A percentile compares a stretch with the other conserved stretches of the same genome.
Evolutionary conservation across 2,113 vertebrate genomes (phyloP).

Genomic region (Bubo bubo): DNA sequence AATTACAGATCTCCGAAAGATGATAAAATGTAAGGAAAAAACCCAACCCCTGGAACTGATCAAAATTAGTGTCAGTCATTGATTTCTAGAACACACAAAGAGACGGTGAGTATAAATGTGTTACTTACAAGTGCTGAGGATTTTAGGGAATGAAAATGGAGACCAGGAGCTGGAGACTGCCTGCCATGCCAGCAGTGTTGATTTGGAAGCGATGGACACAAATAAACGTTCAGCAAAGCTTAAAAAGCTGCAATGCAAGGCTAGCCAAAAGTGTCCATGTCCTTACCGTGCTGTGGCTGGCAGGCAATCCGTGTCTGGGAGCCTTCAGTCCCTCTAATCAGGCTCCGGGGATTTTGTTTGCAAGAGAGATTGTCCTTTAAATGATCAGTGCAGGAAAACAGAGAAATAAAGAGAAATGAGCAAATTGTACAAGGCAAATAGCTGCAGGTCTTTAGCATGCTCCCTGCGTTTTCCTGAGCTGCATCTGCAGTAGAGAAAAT

Average conservation of each 20-base stretch:
- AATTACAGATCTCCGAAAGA: conserved; percentile 2
- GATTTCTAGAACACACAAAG: conserved; percentile 52
- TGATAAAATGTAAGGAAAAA: conserved; percentile 30
- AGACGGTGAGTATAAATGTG: conserved; percentile 54
- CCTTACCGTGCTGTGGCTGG: conserved; percentile 77
- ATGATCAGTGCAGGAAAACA: conserved; percentile 69
- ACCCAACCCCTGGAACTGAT: neutral
- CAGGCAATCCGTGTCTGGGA: conserved; percentile 75
- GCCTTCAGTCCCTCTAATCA: conserved; percentile 71
- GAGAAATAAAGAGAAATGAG: conserved; percentile 63
- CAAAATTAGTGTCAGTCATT: conserved; percentile 51
- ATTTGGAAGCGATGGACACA: conserved; percentile 74
- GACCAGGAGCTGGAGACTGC: conserved; percentile 68
- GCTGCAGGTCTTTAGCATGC: conserved; percentile 78
- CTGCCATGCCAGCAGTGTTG: conserved; percentile 77
- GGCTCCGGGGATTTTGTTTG: conserved; percentile 73
- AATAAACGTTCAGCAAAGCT: conserved; percentile 67
- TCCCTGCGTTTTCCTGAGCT: conserved; percentile 76
- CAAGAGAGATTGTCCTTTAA: conserved; percentile 71
- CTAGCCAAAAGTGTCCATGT: conserved; percentile 63
- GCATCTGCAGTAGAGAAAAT: conserved; percentile 81
- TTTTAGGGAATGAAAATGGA: conserved; percentile 79
- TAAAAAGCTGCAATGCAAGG: conserved; percentile 55
- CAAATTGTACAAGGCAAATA: conserved; percentile 73
- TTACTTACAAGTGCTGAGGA: conserved; percentile 78